These are phyloP conservation scores for Ruditapes philippinarum DNA, from an alignment of 1,140 invertebrate species.

Conservation along the genomic window DNA sequence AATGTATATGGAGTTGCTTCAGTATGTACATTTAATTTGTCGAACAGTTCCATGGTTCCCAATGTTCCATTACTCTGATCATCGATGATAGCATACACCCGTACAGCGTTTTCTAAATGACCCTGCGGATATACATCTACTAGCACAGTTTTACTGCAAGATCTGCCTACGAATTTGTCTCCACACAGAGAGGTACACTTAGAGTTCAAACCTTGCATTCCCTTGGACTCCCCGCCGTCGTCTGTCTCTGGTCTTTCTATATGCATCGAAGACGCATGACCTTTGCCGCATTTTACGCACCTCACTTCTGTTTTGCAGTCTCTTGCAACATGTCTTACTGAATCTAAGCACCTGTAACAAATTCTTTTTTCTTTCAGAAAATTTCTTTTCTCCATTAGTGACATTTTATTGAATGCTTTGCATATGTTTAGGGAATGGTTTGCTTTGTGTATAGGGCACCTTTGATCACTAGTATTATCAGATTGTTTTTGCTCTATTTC, in stretches of 20 bases:
- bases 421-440: constrained; percentile 3
- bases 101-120: neutral
- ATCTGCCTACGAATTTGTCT: constrained; percentile 39
- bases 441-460: too few relatives aligned
- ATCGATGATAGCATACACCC: constrained; percentile 64
- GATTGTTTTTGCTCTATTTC: too few relatives aligned
- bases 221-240: constrained; percentile 15
- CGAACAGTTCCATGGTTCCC: constrained; percentile 46
- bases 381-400: neutral
- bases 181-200: constrained; percentile 40
- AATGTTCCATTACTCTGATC: constrained; percentile 65
- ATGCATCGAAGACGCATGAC: neutral
- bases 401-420: constrained; percentile 5
- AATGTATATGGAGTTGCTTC: neutral
- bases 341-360: neutral
- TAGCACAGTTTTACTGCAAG: constrained; percentile 63
- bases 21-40: constrained; percentile 9
- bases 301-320: neutral
- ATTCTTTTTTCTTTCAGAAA: neutral
- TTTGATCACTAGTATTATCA: too few relatives aligned
- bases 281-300: neutral
- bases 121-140: constrained; percentile 20
- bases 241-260: neutral
- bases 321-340: neutral
- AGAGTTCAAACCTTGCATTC: neutral